Conservation (phyloP, 2,113 vertebrate genomes). For the Elgaria multicarinata region DNA sequence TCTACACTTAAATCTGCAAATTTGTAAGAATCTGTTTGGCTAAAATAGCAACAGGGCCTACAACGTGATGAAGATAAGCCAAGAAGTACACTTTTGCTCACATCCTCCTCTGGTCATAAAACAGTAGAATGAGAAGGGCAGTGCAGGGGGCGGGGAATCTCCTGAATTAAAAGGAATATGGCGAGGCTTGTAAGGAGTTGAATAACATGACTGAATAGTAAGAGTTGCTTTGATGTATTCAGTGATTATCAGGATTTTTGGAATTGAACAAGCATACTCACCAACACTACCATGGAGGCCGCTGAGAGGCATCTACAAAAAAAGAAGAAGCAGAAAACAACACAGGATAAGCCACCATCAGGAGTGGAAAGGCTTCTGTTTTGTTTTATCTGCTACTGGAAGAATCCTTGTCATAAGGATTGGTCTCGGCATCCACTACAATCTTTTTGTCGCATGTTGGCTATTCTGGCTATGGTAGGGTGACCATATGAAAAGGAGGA, state of each 20-base stretch:
- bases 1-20: neutral
- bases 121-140: neutral
- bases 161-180: neutral
- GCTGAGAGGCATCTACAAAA: slow-evolving; percentile 22
- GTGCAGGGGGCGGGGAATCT: neutral
- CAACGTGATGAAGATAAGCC: neutral
- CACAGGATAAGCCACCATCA: slow-evolving; percentile 28
- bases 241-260: slow-evolving; percentile 23
- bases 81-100: neutral
- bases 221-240: slow-evolving; percentile 19
- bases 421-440: neutral
- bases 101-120: neutral
- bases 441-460: neutral
- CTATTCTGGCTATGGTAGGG: slow-evolving; percentile 13
- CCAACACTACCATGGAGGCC: slow-evolving; percentile 6
- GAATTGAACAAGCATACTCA: slow-evolving; percentile 5
- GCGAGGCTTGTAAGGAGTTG: slow-evolving; percentile 6
- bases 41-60: neutral
- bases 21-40: neutral
- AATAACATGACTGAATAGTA: neutral
- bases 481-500: no score
- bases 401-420: slow-evolving; percentile 8
- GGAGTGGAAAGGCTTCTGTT: slow-evolving; percentile 16
- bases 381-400: neutral
- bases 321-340: slow-evolving; percentile 41